Evolutionary conservation across 1,140 invertebrate genomes (phyloP), one percentile per base, ranked within the genome.

Genomic region (Leptonema lineaticorne): DNA sequence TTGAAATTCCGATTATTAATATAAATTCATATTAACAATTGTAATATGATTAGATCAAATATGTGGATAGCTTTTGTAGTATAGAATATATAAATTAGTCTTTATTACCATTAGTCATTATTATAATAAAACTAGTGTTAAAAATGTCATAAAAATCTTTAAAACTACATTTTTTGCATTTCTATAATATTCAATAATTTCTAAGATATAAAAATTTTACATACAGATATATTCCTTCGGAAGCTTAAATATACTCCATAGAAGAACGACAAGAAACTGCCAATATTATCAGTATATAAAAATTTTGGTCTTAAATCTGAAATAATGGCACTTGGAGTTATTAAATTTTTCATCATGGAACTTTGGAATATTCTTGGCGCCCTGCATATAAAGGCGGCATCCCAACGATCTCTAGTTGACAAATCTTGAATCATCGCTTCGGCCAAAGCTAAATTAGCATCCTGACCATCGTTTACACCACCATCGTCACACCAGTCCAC

Each of bases 401-500:
- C 68, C 65, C 68, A 73, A 4, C 63, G 67, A 14, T 29, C 56
- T 2, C 66, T 65, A 1, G 41, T 14, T 0, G 20, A 22, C 41
- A 73, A 41, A 3, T 73, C 71, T 5, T 33, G 16, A 1, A 60
- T 30, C 29, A 73, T 62, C 8, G 68, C 65, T 9, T 37, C 45
- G 45, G 48, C 46, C 16, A 70, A 50, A n/a, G 67, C 59, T 3
- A 46, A 14, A 41, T 73, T 73, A 14, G 64, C 65, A 18, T 53
- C 65, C 30, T 59, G 41, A 27, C 37, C 56, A 1, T 22, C 29
- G 14, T 18, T 46, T 18, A 41, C 33, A 6, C 68, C 63, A 18
- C 69, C 62, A 16, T 69, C 71, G 6, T 69, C 71, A 46, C 68
- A 70, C 71, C 71, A 73, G 33, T 73, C 71, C 7, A 69, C 68